Base-by-base conservation (phyloP, 2,797 vertebrate genomes). In the Brotula barbata region DNA sequence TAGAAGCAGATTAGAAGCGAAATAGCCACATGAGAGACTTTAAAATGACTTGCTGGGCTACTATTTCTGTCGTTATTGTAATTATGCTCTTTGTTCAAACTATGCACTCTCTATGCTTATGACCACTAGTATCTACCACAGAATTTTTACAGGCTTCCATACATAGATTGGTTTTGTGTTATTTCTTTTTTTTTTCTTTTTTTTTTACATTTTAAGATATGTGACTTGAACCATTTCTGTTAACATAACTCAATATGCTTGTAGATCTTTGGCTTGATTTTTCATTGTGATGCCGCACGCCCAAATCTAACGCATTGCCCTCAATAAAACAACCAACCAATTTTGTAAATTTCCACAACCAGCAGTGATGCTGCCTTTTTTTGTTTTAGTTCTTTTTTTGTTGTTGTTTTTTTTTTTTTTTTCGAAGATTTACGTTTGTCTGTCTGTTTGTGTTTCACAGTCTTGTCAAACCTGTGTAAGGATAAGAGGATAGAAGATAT, bases 391-490 rank as follows among this genome's bases (percentile, higher is more conserved):
- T 85, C 80, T 83, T 85, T 43, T 54, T 54, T 70, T 73, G 77
- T 64, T 43, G 75, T 89, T 71, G 83, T 83, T 81, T 86, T 89
- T 89, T 65, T 78, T 86, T 82, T 84, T 86, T 56, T 39, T 58
- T 75, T 68, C 75, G 80, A 88, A 82, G 81, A 85, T 85, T 89
- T 82, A 82, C 56, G 80, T 90, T 82, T 84, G 77, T 85, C 78
- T 86, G 75, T 85, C 85, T 77, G 73, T 88, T 65, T 86, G 88
- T 90, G 85, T 92, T 90, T 85, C 84, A 88, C 89, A 82, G 88
- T 93, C 86, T 92, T 91, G 89, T 94, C 91, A 93, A 94, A 93
- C 92, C 93, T 94, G 94, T 95, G 94, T 94, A 93, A 92, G 89
- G 92, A 93, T 92, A 92, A 91, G 88, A 93, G 89, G 90, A 91